Evolutionary conservation across 2,113 vertebrate genomes (phyloP), one percentile per base, ranked within the genome.

Genomic region (Plecturocebus donacophilus): DNA sequence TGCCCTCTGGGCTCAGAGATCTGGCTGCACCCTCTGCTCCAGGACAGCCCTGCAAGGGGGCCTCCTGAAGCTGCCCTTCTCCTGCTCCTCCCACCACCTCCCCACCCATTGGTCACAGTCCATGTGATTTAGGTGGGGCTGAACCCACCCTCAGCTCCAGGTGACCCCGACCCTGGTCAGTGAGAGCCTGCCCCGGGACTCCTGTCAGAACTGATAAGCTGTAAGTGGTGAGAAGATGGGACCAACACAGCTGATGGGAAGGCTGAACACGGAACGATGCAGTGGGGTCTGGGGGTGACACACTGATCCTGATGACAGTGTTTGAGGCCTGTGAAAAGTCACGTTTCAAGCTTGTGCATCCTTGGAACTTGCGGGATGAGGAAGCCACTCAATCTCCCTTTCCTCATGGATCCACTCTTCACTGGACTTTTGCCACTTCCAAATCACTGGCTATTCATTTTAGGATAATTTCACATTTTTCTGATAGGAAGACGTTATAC

Each of bases 291-390:
- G 12, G 0, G 35, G 8, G 25, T 19, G 52, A 6, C 30, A 49
- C 42, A 20, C 0, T 19, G 64, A n/a, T 45, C 27, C 35, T 6
- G 17, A 6, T 2, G 23, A 75, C 32, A 27, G 0, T 6, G 10
- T n/a, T 25, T 79, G 73, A 47, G 4, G 61, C 79, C 90, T 27
- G 27, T 11, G 40, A 35, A 56, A 21, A 6, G 38, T 12, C 40
- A 21, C 3, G 4, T 64, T 45, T 86, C 30, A 17, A 27, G 11
- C n/a, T 3, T 6, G 30, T 1, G 52, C 25, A 75, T 3, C 45
- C 19, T 21, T 6, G 10, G 12, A 35, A 47, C 8, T 19, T 71
- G 58, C 58, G 10, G 10, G 32, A 45, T 2, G 13, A 61, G 25
- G 12, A 30, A 47, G 64, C 7, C 2, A 32, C 49, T 17, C 35